A percentile compares a stretch with the other conserved stretches of the same genome.
Conservation (phyloP, 2,113 vertebrate genomes). For the Hemicordylus capensis region DNA sequence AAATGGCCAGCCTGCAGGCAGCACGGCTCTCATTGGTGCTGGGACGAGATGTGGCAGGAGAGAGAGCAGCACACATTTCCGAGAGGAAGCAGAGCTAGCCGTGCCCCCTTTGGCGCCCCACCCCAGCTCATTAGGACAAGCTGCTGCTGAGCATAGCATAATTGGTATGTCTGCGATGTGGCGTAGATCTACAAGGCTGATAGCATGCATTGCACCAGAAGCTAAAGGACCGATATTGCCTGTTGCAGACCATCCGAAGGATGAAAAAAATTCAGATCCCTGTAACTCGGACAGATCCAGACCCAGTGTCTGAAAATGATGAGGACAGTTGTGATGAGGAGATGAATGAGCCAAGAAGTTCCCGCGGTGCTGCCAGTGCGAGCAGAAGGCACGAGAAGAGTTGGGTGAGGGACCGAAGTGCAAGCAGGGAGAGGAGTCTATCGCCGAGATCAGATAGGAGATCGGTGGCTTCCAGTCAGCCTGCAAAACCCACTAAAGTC, state of each 20-base stretch:
- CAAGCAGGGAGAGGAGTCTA: slow-evolving; percentile 90
- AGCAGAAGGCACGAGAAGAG: slow-evolving; percentile 83
- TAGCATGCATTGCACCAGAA: slow-evolving; percentile 11
- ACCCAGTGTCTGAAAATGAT: slow-evolving; percentile 91
- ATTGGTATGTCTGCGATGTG: not conserved
- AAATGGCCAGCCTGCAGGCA: too few relatives aligned
- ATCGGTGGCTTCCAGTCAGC: slow-evolving; percentile 90
- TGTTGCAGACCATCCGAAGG: slow-evolving; percentile 91
- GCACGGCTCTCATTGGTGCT: too few relatives aligned
- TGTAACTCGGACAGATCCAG: slow-evolving; percentile 86
- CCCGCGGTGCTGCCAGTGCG: slow-evolving; percentile 77
- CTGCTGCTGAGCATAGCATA: not conserved
- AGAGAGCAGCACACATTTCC: too few relatives aligned
- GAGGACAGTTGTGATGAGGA: slow-evolving; percentile 97
- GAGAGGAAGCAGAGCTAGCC: too few relatives aligned
- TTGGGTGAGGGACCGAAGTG: slow-evolving; percentile 87
- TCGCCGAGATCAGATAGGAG: slow-evolving; percentile 91
- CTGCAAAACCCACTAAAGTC: slow-evolving; percentile 93
- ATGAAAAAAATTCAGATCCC: slow-evolving; percentile 97
- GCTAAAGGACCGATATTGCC: not conserved
- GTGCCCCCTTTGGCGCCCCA: too few relatives aligned
- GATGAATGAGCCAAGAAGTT: slow-evolving; percentile 83
- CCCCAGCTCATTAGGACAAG: too few relatives aligned
- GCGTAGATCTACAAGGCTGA: not conserved
- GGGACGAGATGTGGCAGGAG: too few relatives aligned